A percentile compares a stretch with the other conserved stretches of the same genome.
phyloP scores from a whole-genome alignment of 1,140 invertebrate species.

The Halesus radiatus region DNA sequence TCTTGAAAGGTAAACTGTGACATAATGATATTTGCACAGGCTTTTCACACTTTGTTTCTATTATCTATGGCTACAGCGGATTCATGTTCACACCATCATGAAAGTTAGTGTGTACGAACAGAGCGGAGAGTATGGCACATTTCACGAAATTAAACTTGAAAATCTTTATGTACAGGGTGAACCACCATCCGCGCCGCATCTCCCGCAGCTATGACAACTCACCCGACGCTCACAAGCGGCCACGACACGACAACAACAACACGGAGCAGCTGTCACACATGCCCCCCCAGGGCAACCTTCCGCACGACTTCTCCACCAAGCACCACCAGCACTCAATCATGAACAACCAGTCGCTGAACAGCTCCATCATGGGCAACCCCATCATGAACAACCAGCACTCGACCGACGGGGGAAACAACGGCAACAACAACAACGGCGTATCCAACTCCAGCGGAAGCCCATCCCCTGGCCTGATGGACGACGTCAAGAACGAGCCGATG shows the following conservation, averaged over 20 bases:
- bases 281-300: slow-evolving; percentile 60
- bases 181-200: slow-evolving; percentile 74
- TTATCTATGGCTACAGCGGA: too few relatives aligned
- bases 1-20: too few relatives aligned
- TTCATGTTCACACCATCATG: too few relatives aligned
- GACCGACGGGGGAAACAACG: slow-evolving; percentile 61
- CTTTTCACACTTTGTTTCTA: too few relatives aligned
- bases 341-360: slow-evolving; percentile 69
- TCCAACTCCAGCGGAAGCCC: slow-evolving; percentile 68
- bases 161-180: slow-evolving; percentile 60
- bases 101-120: too few relatives aligned
- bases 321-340: slow-evolving; percentile 71
- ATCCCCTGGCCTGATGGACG: slow-evolving; percentile 71
- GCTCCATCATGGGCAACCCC: too few relatives aligned
- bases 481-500: slow-evolving; percentile 85
- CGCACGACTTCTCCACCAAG: slow-evolving; percentile 83
- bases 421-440: slow-evolving; percentile 73
- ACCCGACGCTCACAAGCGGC: slow-evolving; percentile 72
- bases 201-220: slow-evolving; percentile 75
- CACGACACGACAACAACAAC: slow-evolving; percentile 74
- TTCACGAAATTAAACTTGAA: too few relatives aligned
- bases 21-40: too few relatives aligned
- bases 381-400: slow-evolving; percentile 21
- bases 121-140: too few relatives aligned
- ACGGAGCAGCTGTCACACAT: slow-evolving; percentile 70